Base-by-base conservation (phyloP, 2,888 invertebrate species). In the Slavum lentiscoides region DNA sequence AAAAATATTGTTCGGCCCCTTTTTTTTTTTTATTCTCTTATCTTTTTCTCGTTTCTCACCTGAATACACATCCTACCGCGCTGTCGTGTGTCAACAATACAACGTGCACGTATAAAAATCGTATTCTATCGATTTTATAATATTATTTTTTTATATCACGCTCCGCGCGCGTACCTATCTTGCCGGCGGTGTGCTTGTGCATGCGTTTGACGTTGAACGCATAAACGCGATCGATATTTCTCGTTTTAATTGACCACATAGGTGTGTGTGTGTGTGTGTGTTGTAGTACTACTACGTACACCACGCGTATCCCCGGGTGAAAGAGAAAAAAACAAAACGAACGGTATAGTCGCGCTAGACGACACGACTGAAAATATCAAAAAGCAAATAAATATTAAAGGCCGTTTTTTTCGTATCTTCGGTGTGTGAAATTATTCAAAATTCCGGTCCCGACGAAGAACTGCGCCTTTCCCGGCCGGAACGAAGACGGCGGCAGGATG, bases 361-460 rank as follows among this genome's bases (percentile, higher is more conserved):
- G 30, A 30, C 30, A 7, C 43, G 39, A 43, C 23, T 55, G 55
- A 64, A n/a, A 43, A 19, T 43, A 39, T 17, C 43, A 43, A 43
- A 37, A 37, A 3, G 30, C 13, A 13, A 64, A 64, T 23, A 58
- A n/a, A 21, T 19, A 19, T n/a, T n/a, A 30, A 49, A 39, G 67
- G 58, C 53, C 23, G 55, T n/a, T 39, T 74, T 21, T 74, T 21
- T 37, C 23, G 64, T 64, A 30, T 30, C 30, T 30, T 39, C n/a
- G 30, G 55, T 70, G 72, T 72, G 53, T 80, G 74, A 87, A 87
- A 87, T 85, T 87, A 85, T 86, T 90, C 92, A 92, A 92, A 92
- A 92, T 92, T 92, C 92, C 92, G 92, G 92, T 92, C 91, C 92
- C 92, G 88, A 92, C 92, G 90, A 91, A 90, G 89, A 92, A 91